Percentiles rank a stretch among this genome's conserved stretches.
Conservation (phyloP, 1,140 invertebrate species). For the Diuraphis noxia region DNA sequence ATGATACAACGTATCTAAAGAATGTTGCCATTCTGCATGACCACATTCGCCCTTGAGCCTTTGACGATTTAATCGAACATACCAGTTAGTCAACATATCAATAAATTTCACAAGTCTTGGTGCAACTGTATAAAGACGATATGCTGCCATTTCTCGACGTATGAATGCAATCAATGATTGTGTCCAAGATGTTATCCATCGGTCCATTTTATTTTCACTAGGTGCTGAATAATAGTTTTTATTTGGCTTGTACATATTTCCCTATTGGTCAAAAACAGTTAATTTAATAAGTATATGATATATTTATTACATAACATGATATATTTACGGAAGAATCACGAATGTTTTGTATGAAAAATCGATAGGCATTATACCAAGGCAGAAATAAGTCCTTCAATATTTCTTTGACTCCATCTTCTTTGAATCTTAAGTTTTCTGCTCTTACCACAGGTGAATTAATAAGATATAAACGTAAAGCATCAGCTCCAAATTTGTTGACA, state of each 20-base stretch:
- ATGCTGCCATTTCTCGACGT: slow-evolving; percentile 90
- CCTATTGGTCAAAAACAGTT: slow-evolving; percentile 8
- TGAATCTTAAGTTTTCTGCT: slow-evolving; percentile 94
- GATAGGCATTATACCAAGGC: slow-evolving; percentile 98
- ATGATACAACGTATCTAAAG: slow-evolving; percentile 84
- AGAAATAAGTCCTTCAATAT: slow-evolving; percentile 97
- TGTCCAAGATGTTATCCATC: slow-evolving; percentile 96
- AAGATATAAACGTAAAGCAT: slow-evolving; percentile 93
- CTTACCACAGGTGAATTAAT: slow-evolving; percentile 98
- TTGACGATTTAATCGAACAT: slow-evolving; percentile 94
- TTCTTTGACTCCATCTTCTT: slow-evolving; percentile 95
- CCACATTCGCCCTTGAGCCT: slow-evolving; percentile 77
- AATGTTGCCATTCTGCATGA: slow-evolving; percentile 76
- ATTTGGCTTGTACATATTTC: slow-evolving; percentile 63
- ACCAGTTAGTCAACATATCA: slow-evolving; percentile 98
- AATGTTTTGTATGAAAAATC: slow-evolving; percentile 89
- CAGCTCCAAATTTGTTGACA: slow-evolving; percentile 93
- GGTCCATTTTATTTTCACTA: slow-evolving; percentile 87
- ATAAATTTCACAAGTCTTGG: slow-evolving; percentile 93
- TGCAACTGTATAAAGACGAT: slow-evolving; percentile 93
- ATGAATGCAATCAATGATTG: slow-evolving; percentile 87
- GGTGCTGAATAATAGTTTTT: slow-evolving; percentile 56
- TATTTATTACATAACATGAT: background rate
- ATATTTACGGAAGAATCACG: slow-evolving; percentile 79
- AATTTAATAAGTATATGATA: background rate